Base-by-base conservation (phyloP, 2,888 invertebrate species). In the Cataglyphis livida region DNA sequence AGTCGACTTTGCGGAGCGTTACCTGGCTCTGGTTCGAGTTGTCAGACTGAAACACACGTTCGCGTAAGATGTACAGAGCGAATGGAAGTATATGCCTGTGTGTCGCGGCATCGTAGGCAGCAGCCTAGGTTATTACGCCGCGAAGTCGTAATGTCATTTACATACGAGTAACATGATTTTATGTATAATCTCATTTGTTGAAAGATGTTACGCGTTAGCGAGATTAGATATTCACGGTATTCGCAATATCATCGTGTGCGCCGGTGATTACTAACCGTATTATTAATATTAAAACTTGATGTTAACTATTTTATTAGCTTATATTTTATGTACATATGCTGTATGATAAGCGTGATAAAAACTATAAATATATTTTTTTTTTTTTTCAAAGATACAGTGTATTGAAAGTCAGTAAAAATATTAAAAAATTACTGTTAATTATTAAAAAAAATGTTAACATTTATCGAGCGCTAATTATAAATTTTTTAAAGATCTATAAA, bases 11-110 rank as follows among this genome's bases (percentile, higher is more conserved):
- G 88, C 96, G 95, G 85, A 97, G 96, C 84, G 97, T 95, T 75
- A 97, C 97, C 95, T 97, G 97, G 70, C 96, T 96, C 83, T 97
- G 96, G 94, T 97, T 97, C 28, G 97, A 97, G 88, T 95, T 96
- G 91, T 96, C 95, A 93, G 96, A 95, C 98, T 98, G 96, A 84
- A 96, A 96, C 89, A 90, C 66, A 87, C 74, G 41, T 78, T 21
- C 59, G 51, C 44, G 35, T 70, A 79, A 65, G 65, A 59, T 61
- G 66, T 35, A 82, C 65, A 82, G 65, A 78, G 83, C 57, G 79
- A 86, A 87, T 83, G 75, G 76, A 83, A 84, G 85, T 54, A 51
- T 51, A 51, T 48, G 7, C 18, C 35, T 59, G 48, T 65, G 71
- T 84, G 88, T 84, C 88, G 81, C 9, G 25, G 71, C 64, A 12